phyloP scores from a whole-genome alignment of 2,113 vertebrate species.

The Sapayoa aenigma region DNA sequence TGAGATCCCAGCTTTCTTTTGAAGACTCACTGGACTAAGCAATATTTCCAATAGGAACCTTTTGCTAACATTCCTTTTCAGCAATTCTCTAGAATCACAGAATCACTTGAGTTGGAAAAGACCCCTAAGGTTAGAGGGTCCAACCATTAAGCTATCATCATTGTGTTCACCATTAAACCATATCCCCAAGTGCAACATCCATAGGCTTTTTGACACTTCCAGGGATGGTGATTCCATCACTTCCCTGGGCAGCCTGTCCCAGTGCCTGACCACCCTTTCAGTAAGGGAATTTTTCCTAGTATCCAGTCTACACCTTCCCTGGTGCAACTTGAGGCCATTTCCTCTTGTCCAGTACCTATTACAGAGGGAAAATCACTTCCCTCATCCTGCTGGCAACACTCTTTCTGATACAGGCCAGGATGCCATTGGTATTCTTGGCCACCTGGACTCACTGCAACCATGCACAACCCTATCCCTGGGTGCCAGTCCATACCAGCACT shows the following conservation, averaged over 20 bases:
- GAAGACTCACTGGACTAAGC: neutral
- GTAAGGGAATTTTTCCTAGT: neutral
- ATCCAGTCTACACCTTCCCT: neutral
- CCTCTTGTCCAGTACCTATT: rapidly evolving
- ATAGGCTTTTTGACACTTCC: neutral
- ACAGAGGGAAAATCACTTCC: neutral
- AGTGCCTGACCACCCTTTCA: neutral
- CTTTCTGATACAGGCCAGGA: neutral
- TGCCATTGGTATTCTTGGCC: neutral
- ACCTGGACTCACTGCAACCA: neutral
- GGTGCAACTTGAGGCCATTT: neutral
- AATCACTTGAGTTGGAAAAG: neutral
- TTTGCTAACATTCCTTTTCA: neutral
- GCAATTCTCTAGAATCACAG: neutral
- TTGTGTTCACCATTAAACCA: neutral
- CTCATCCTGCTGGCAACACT: neutral
- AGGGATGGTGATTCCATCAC: neutral
- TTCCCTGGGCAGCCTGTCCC: neutral
- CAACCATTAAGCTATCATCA: neutral
- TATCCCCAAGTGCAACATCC: too few species aligned
- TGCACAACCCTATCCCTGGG: too few species aligned
- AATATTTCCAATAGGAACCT: neutral
- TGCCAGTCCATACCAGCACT: too few species aligned
- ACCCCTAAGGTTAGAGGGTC: neutral
- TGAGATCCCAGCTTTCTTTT: neutral